Percentiles rank a stretch among this genome's conserved stretches.
phyloP scores from a whole-genome alignment of 1,140 invertebrate species.

The Ceratitis capitata region DNA sequence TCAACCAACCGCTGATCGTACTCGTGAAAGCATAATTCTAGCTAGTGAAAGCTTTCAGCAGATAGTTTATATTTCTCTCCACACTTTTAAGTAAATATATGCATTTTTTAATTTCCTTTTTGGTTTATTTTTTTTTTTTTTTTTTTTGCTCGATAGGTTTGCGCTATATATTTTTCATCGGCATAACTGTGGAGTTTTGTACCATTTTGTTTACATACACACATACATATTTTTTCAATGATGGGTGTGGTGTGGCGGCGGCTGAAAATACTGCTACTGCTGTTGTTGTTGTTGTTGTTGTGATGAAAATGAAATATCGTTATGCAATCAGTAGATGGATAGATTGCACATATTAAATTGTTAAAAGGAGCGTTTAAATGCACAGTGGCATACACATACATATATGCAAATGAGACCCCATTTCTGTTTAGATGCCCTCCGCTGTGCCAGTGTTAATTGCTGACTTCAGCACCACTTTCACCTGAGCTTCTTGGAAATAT shows the following conservation, averaged over 20 bases:
- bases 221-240: too few relatives aligned
- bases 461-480: neutral
- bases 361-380: neutral
- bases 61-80: neutral
- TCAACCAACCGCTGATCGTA: neutral
- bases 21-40: neutral
- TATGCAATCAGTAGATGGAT: neutral
- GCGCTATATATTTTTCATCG: neutral
- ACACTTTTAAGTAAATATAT: neutral
- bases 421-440: neutral
- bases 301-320: neutral
- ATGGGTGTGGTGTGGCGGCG: too few relatives aligned
- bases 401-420: neutral
- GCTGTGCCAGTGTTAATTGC: neutral
- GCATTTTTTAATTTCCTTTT: too few relatives aligned
- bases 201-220: slow-evolving; percentile 5
- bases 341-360: neutral
- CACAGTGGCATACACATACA: neutral
- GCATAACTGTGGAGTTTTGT: neutral
- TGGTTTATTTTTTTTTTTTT: too few relatives aligned
- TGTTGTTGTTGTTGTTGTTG: neutral
- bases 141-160: neutral
- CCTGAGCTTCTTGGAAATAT: neutral
- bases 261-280: neutral
- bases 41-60: slow-evolving; percentile 12